A percentile compares a stretch with the other conserved stretches of the same genome.
phyloP scores from a whole-genome alignment of 2,888 invertebrate genomes.

The Entomobrya multifasciata region DNA sequence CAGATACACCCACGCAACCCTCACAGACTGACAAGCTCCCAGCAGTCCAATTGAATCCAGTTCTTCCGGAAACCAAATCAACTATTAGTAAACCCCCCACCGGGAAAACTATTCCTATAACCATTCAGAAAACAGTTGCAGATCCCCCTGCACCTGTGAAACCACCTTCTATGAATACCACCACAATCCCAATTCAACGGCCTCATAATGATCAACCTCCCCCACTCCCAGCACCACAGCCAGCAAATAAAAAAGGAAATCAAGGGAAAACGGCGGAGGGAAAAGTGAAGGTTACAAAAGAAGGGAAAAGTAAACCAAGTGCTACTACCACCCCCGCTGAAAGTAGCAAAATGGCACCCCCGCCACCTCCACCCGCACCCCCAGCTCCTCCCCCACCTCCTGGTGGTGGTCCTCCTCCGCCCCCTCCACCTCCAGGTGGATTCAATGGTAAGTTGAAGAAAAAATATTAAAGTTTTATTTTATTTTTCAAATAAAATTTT shows the following conservation, averaged over 20 bases:
- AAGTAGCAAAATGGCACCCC: slow-evolving; percentile 44
- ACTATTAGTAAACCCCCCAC: slow-evolving; percentile 62
- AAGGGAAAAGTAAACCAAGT: no score
- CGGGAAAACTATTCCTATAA: slow-evolving; percentile 58
- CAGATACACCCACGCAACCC: slow-evolving; percentile 56
- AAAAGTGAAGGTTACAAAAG: slow-evolving; percentile 1
- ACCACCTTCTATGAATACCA: slow-evolving; percentile 43
- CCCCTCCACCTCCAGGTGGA: slow-evolving; percentile 74
- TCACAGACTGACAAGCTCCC: slow-evolving; percentile 67
- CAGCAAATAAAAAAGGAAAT: slow-evolving; percentile 61
- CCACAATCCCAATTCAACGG: slow-evolving; percentile 67
- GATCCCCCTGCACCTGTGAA: slow-evolving; percentile 19
- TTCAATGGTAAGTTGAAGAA: slow-evolving; percentile 31
- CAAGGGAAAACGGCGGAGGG: slow-evolving; percentile 57
- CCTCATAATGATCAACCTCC: slow-evolving; percentile 54
- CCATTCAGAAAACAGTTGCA: slow-evolving; percentile 45
- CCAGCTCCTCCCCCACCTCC: slow-evolving; percentile 76
- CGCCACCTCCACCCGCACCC: slow-evolving; percentile 70
- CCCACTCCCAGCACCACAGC: slow-evolving; percentile 46
- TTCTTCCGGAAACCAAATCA: slow-evolving; percentile 63
- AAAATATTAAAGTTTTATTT: no score
- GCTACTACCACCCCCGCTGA: slow-evolving; percentile 38
- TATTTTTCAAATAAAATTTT: no score
- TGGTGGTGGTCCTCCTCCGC: slow-evolving; percentile 47
- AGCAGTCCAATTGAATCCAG: slow-evolving; percentile 68